phyloP scores from a whole-genome alignment of 2,797 vertebrate species.

The Acanthurus lineatus region DNA sequence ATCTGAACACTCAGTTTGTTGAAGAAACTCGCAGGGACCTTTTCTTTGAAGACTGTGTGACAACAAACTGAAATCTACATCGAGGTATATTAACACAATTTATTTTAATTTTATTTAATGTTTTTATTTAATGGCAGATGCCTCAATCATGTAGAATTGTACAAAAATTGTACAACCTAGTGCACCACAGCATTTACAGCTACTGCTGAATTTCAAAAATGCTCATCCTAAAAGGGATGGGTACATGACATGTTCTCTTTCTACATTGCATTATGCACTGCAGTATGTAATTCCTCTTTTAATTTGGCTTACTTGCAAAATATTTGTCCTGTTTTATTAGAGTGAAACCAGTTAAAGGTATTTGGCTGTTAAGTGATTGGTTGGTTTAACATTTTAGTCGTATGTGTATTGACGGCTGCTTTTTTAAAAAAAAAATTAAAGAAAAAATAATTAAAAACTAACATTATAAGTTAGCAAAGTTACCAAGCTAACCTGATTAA shows the following conservation, averaged over 20 bases:
- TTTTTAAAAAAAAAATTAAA: background rate
- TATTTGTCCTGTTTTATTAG: background rate
- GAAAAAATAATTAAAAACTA: background rate
- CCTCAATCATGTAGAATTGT: too few species aligned
- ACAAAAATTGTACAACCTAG: too few species aligned
- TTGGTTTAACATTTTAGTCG: background rate
- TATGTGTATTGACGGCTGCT: background rate
- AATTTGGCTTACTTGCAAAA: background rate
- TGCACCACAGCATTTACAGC: too few species aligned
- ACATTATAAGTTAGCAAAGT: background rate
- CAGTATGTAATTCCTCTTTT: background rate
- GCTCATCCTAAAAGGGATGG: background rate
- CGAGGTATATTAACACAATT: too few species aligned
- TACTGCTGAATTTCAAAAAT: too few species aligned
- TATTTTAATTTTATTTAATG: too few species aligned
- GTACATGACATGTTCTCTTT: background rate
- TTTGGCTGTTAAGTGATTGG: background rate
- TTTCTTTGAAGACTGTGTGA: background rate
- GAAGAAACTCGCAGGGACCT: too few species aligned
- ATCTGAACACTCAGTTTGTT: background rate
- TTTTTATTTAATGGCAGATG: too few species aligned
- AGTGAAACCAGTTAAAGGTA: background rate
- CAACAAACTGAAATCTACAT: background rate
- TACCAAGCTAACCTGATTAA: background rate
- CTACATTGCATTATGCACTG: background rate